Evolutionary conservation across 2,797 vertebrate species (phyloP), one percentile per base, ranked within the genome.

Genomic region (Nothura maculosa): DNA sequence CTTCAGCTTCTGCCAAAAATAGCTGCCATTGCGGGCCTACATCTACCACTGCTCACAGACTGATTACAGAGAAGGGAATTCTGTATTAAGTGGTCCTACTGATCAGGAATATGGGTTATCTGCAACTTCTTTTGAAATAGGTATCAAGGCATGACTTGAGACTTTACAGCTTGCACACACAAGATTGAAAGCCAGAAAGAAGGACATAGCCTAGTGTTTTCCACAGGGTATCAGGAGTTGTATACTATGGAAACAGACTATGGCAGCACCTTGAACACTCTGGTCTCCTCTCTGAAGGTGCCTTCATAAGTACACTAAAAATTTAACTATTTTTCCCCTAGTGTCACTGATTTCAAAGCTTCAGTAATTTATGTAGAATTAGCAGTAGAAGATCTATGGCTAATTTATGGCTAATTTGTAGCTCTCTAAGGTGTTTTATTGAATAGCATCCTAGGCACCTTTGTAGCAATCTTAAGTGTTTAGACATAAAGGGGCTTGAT

Each of bases 161-260:
- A 12, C 64, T 80, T 79, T 77, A 14, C 11, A 63, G 36, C 21
- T 81, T 36, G 6, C 48, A 32, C 1, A 32, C 1, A 13, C 14
- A 47, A 18, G n/a, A 47, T 74, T 34, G 60, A 36, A 21, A 43
- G 21, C 63, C 20, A 83, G n/a, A 1, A 2, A 55, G 70, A 69
- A 79, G 17, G 12, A 72, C 9, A 36, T 57, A 5, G 6, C 2
- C 45, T n/a, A 1, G 0, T 22, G 2, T 50, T 82, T 81, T 73
- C 70, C 60, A 48, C 0, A 0, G 7, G 7, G 3, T 30, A 10
- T 24, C n/a, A 57, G 16, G 3, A 3, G 6, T 30, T 38, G n/a
- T 32, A 63, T 66, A 55, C 13, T 12, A 5, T 4, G 10, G 52
- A 79, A 77, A 61, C 0, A 32, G 4, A 5, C 13, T 2, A 22